Evolutionary conservation across 2,113 vertebrate species (phyloP).

Genomic region (Aldabrachelys gigantea): DNA sequence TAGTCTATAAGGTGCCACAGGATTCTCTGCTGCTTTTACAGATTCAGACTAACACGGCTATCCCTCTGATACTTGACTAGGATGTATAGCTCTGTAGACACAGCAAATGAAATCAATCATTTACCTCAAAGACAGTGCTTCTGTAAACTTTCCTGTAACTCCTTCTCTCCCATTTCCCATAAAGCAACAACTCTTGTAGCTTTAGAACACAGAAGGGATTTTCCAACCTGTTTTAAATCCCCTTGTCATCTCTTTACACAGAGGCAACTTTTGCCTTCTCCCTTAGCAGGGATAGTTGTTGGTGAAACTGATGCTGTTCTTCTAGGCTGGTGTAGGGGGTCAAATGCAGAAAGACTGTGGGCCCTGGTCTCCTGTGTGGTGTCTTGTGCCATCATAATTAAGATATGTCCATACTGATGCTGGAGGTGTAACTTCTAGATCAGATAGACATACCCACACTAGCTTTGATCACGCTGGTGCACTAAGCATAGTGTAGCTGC

Average conservation of each 20-base stretch:
- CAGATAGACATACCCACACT: not conserved
- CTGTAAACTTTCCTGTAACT: not conserved
- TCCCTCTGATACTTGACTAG: too few species aligned
- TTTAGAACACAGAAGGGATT: not conserved
- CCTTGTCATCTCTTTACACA: not conserved
- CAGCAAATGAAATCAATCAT: not conserved
- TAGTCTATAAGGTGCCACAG: too few species aligned
- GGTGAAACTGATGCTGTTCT: not conserved
- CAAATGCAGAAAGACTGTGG: not conserved
- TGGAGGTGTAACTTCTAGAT: not conserved
- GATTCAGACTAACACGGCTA: too few species aligned
- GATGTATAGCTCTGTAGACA: not conserved
- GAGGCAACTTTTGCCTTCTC: not conserved
- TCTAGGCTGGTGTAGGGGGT: not conserved
- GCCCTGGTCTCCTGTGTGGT: not conserved
- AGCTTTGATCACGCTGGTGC: not conserved
- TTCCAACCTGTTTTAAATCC: not conserved
- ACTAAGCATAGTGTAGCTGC: not conserved
- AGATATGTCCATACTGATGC: not conserved
- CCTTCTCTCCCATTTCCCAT: not conserved
- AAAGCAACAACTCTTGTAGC: not conserved
- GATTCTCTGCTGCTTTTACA: too few species aligned
- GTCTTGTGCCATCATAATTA: not conserved
- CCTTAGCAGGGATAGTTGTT: not conserved
- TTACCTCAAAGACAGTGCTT: not conserved